phyloP scores from a whole-genome alignment of 2,113 vertebrate genomes.

The Mesocricetus auratus region DNA sequence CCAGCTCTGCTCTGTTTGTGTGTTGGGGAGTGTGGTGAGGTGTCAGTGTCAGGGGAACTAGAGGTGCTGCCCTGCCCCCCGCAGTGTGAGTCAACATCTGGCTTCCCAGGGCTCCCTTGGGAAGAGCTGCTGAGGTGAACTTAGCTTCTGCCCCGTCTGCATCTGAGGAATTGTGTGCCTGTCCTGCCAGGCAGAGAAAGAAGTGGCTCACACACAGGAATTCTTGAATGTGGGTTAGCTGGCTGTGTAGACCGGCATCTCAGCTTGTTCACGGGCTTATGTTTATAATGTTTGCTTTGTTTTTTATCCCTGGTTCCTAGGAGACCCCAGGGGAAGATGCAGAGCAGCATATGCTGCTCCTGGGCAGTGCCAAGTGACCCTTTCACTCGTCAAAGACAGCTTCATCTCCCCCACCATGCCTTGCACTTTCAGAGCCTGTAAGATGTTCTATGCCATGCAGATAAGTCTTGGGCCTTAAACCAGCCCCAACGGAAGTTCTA shows the following conservation, averaged over 20 bases:
- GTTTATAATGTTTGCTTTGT: neutral
- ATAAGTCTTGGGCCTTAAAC: neutral
- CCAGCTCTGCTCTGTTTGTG: constrained; percentile 42
- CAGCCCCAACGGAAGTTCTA: neutral
- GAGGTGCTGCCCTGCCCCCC: neutral
- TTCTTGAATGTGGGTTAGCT: neutral
- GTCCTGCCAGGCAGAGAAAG: neutral
- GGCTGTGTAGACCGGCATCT: neutral
- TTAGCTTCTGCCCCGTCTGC: neutral
- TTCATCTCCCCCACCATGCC: neutral
- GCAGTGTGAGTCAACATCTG: neutral
- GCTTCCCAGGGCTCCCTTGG: neutral
- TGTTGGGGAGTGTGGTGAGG: neutral
- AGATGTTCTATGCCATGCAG: neutral
- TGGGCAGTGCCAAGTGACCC: neutral
- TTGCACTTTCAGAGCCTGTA: neutral
- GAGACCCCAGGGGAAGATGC: neutral
- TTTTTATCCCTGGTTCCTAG: neutral
- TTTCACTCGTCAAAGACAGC: neutral
- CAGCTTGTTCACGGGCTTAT: neutral
- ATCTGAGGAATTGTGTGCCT: neutral
- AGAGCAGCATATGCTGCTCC: neutral
- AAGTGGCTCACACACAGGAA: neutral
- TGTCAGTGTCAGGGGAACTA: neutral
- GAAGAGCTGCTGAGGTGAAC: neutral